Base-by-base conservation (phyloP, 2,797 vertebrate species). In the Brachyalestes nurse region DNA sequence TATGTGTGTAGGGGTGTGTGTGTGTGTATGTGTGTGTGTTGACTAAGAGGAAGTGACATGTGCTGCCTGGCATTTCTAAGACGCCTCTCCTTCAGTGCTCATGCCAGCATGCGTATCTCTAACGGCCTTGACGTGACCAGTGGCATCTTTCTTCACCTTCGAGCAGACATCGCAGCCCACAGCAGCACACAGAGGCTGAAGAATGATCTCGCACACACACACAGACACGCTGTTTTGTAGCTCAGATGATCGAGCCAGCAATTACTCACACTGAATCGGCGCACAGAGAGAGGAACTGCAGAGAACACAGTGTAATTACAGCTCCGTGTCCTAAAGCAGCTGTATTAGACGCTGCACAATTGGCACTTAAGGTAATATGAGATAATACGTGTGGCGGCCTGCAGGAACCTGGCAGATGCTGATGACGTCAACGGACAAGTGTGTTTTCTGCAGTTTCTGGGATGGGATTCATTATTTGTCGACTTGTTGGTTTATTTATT, bases 11-110 rank as follows among this genome's bases (percentile, higher is more conserved):
- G 38, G 21, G 5, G 34, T 65, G 80, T 58, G 45, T 76, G 42
- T 64, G 47, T 49, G 53, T 53, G 49, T 51, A 73, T 53, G 84
- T 75, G 25, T 71, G 72, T 74, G 67, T 70, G 28, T 66, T 80
- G 62, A 77, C 58, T 77, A 69, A 72, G 34, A 66, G 21, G 53
- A 75, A 25, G 25, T 84, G 70, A 13, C 77, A 58, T 74, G 67
- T 14, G 55, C 51, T 75, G 16, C 28, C 71, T 45, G 71, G 72
- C 51, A 80, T 80, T 81, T 81, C 71, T 74, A 73, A 80, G 42
- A 64, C 38, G 17, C 70, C 34, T 77, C 25, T 75, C 47, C 60
- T 42, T 67, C 19, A 57, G 47, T 8, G 13, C 70, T 73, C 66
- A 69, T 49, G 53, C 57, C 57, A 17, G 55, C 66, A 62, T 67